These are phyloP conservation scores for Synergus itoensis DNA, from an alignment of 2,888 invertebrate species.

Conservation along the genomic window DNA sequence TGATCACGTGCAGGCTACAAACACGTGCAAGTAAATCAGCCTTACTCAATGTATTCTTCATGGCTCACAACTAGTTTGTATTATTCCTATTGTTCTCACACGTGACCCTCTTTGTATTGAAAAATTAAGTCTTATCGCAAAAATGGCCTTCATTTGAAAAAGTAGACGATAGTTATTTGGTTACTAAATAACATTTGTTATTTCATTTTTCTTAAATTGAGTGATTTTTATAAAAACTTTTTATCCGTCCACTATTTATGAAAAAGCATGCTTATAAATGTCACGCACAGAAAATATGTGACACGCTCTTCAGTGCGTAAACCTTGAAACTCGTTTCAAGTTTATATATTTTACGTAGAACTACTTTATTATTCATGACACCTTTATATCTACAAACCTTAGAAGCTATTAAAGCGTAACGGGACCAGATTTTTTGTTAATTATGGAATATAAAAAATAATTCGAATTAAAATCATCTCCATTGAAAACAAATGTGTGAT, in stretches of 20 bases:
- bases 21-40: background rate
- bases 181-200: no score
- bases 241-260: no score
- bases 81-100: background rate
- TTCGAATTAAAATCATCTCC: background rate
- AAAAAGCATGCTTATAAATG: background rate
- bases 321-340: constrained; percentile 16
- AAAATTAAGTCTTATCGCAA: background rate
- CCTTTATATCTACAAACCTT: background rate
- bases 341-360: constrained; percentile 10
- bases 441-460: background rate
- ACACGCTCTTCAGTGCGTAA: background rate
- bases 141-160: background rate
- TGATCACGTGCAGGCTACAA: background rate
- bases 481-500: background rate
- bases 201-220: background rate
- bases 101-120: background rate
- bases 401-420: background rate
- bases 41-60: constrained; percentile 4
- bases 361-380: background rate
- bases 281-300: constrained; percentile 6
- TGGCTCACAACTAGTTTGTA: background rate
- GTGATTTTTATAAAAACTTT: background rate
- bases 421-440: background rate
- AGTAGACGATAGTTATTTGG: background rate